Percentiles rank a stretch among this genome's conserved stretches.
Evolutionary conservation across 2,797 vertebrate genomes (phyloP).

Genomic region (Pseudomugil gertrudae): DNA sequence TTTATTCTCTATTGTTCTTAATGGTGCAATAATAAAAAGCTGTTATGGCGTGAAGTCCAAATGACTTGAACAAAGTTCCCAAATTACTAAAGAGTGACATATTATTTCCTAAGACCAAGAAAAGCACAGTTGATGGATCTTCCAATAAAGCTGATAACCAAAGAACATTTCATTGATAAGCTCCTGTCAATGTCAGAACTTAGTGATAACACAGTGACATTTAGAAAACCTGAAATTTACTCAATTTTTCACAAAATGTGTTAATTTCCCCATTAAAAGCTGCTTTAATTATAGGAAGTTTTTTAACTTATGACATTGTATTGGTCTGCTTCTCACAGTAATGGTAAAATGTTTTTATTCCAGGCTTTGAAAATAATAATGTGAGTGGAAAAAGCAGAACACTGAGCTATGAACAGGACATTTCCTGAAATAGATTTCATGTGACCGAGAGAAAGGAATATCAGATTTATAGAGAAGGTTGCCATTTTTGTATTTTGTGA

Average conservation of each 20-base stretch:
- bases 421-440: conserved; percentile 42
- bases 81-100: not conserved
- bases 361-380: not conserved
- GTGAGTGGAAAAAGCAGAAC: conserved; percentile 24
- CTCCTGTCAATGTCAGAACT: not conserved
- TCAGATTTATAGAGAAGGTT: not conserved
- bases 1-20: not conserved
- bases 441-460: conserved; percentile 42
- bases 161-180: not conserved
- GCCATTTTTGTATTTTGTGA: not conserved
- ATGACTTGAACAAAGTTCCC: not conserved
- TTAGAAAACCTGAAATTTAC: not conserved
- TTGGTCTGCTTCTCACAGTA: not conserved
- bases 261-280: not conserved
- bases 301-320: not conserved
- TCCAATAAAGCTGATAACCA: not conserved
- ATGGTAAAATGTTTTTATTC: not conserved
- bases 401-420: conserved; percentile 44
- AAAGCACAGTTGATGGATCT: not conserved
- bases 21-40: not conserved
- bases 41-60: not conserved
- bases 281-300: not conserved
- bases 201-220: not conserved
- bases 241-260: not conserved
- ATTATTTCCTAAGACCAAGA: not conserved